phyloP scores from a whole-genome alignment of 2,888 invertebrate genomes.

The Timandra comae region DNA sequence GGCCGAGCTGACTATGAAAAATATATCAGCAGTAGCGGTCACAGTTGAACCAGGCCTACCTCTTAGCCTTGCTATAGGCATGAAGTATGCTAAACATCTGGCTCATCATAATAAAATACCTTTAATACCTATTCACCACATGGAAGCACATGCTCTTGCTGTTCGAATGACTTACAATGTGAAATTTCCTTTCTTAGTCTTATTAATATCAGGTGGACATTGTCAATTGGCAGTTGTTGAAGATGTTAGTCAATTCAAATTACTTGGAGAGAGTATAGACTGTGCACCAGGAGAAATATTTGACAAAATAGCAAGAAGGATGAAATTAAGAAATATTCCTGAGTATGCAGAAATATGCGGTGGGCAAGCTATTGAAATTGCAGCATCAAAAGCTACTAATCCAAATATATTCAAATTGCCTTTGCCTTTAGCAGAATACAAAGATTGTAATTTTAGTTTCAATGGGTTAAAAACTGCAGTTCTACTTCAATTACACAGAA shows the following conservation, averaged over 20 bases:
- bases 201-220: conserved; percentile 96
- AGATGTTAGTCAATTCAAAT: conserved; percentile 83
- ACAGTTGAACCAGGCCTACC: conserved; percentile 91
- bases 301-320: conserved; percentile 92
- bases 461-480: conserved; percentile 86
- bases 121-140: conserved; percentile 97
- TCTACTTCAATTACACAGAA: conserved; percentile 66
- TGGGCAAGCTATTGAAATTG: conserved; percentile 90
- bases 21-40: conserved; percentile 91
- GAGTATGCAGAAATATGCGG: conserved; percentile 87
- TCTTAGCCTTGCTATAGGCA: conserved; percentile 86
- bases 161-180: conserved; percentile 85
- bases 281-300: conserved; percentile 95
- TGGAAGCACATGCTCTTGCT: conserved; percentile 98
- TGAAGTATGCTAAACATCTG: conserved; percentile 88
- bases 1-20: conserved; percentile 78
- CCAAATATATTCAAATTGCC: conserved; percentile 81
- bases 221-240: conserved; percentile 87
- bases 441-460: conserved; percentile 94
- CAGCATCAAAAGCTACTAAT: conserved; percentile 83
- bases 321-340: conserved; percentile 87
- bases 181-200: conserved; percentile 90
- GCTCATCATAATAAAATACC: conserved; percentile 83
- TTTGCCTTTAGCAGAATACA: conserved; percentile 78
- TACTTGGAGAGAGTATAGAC: conserved; percentile 89